Conservation (phyloP, 2,113 vertebrate species). For the Fulmarus glacialis region DNA sequence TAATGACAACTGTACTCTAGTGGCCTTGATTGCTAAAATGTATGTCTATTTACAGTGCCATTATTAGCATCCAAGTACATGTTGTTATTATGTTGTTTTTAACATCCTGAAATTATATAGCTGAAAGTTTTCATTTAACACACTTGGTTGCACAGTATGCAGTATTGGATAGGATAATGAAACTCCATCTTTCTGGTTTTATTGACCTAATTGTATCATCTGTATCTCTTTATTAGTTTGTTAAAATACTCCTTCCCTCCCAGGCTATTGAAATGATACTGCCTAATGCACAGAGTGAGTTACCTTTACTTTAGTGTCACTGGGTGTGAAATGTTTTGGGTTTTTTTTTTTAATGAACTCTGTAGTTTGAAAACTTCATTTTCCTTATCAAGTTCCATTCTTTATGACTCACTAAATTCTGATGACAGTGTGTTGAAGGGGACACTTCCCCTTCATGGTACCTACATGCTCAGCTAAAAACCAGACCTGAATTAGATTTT, state of each 20-base stretch:
- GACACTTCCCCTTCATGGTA: background rate
- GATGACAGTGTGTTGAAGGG: background rate
- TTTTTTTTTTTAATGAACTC: background rate
- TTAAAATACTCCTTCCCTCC: background rate
- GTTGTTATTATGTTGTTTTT: constrained; percentile 42
- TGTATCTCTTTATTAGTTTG: background rate
- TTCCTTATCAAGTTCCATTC: background rate
- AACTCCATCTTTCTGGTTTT: background rate
- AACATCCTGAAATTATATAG: background rate
- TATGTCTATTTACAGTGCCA: constrained; percentile 5
- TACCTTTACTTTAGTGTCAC: background rate
- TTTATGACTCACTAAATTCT: background rate
- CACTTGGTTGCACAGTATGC: background rate
- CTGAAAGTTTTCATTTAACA: constrained; percentile 3
- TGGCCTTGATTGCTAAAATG: constrained; percentile 19
- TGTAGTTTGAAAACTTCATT: background rate
- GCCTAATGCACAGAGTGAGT: background rate
- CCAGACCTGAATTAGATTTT: background rate
- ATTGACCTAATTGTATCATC: background rate
- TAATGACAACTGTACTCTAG: constrained; percentile 1
- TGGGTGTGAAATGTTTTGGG: background rate
- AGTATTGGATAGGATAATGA: background rate
- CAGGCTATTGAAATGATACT: background rate
- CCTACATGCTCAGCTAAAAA: background rate
- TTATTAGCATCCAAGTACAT: background rate